Base-by-base conservation (phyloP, 2,113 vertebrate species). In the Cettia cetti region DNA sequence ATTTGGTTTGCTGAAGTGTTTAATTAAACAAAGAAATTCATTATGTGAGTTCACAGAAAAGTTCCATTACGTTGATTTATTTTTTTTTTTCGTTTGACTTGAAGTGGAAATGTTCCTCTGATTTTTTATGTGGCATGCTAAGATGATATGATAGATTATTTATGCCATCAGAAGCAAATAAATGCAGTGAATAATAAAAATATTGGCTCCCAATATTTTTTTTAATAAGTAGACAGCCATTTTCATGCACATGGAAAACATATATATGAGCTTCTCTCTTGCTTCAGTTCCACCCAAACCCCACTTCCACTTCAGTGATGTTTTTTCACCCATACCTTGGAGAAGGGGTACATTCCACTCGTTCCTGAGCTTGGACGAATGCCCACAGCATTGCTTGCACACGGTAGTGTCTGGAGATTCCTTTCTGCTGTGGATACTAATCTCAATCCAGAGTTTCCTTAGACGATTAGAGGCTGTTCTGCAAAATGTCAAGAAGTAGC, bases 1-100 rank as follows among this genome's bases (percentile, higher is more conserved):
- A 85, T 86, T 93, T 77, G 89, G 76, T 89, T 95, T 96, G 90
- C 76, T 92, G 59, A 70, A 92, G 92, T 95, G 92, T 93, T 97
- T 95, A 90, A 81, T 94, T 95, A 92, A 93, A 88, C 92, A 93
- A 90, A 94, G 79, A 86, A 61, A 86, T 66, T 88, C 47, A 92
- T 94, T 92, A 78, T 90, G 77, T 54, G 30, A 63, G 69, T 88
- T 89, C 80, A 56, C 39, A 89, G 76, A 90, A 92, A 81, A 88
- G 64, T 60, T 80, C 79, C 3, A 1, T 77, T 92, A 54, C 2
- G 1, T 18, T 82, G 28, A 18, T 39, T 92, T 66, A 2, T 37
- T 54, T 68, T 54, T 78, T 77, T 93, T 76, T 70, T 61, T 50
- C 11, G 1, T 82, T 72, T 87, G 65, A 66, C 42, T 79, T 42